Evolutionary conservation across 2,888 invertebrate genomes (phyloP).

Genomic region (Eilema sororculum): DNA sequence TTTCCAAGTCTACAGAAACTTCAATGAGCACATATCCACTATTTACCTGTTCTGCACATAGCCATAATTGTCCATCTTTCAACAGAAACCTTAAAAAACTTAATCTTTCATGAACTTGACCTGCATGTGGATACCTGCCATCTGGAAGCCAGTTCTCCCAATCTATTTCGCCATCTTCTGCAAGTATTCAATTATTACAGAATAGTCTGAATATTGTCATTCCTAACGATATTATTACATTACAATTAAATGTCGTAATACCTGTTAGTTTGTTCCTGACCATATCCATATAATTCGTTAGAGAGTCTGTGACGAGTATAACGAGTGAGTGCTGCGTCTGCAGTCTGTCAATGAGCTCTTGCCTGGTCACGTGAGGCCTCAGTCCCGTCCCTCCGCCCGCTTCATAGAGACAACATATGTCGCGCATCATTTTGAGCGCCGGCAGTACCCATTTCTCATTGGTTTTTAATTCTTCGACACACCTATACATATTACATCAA

Average conservation of each 20-base stretch:
- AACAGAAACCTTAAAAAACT: constrained; percentile 96
- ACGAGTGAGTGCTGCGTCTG: constrained; percentile 97
- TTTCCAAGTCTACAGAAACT: background rate
- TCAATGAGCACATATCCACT: constrained; percentile 13
- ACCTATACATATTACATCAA: constrained; percentile 71
- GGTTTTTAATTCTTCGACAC: constrained; percentile 97
- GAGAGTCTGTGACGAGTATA: constrained; percentile 96
- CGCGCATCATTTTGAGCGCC: constrained; percentile 97
- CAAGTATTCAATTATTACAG: constrained; percentile 41
- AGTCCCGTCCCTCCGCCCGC: constrained; percentile 88
- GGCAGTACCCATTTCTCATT: constrained; percentile 97
- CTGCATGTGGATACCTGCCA: constrained; percentile 95
- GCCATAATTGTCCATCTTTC: constrained; percentile 98
- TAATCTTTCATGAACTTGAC: constrained; percentile 97
- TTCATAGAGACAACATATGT: constrained; percentile 98
- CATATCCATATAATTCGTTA: constrained; percentile 96
- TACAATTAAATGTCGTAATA: constrained; percentile 33
- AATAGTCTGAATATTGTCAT: background rate
- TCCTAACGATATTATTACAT: background rate
- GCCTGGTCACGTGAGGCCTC: constrained; percentile 84
- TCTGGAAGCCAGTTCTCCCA: constrained; percentile 93
- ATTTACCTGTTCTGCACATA: constrained; percentile 95
- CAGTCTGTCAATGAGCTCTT: constrained; percentile 94
- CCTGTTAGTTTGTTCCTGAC: constrained; percentile 88
- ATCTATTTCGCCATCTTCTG: constrained; percentile 92